phyloP scores from a whole-genome alignment of 2,113 vertebrate genomes.

The Bostrychus sinensis region DNA sequence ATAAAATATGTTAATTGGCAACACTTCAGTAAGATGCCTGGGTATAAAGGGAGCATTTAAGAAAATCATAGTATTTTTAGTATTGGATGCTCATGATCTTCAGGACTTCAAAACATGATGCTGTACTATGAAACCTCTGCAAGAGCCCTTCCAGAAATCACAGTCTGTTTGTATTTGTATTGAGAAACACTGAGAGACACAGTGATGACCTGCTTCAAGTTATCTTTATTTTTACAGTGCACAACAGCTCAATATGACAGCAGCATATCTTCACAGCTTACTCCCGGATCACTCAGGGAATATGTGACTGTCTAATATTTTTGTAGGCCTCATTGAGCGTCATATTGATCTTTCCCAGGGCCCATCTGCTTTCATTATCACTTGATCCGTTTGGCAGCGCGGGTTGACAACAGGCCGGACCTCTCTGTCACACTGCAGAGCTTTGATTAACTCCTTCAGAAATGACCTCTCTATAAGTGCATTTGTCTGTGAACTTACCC shows the following conservation, averaged over 20 bases:
- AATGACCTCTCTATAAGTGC: constrained; percentile 27
- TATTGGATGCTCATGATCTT: too few relatives aligned
- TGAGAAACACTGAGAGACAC: too few relatives aligned
- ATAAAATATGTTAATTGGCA: too few relatives aligned
- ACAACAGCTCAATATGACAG: constrained; percentile 62
- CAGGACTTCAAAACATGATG: too few relatives aligned
- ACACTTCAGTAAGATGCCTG: too few relatives aligned
- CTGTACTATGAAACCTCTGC: too few relatives aligned
- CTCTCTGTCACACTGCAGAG: constrained; percentile 39
- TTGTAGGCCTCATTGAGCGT: constrained; percentile 44
- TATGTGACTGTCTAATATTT: constrained; percentile 57
- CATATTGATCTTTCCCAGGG: constrained; percentile 56
- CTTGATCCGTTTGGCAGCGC: constrained; percentile 48
- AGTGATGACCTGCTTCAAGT: too few relatives aligned
- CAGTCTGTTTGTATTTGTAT: too few relatives aligned
- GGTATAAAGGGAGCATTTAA: too few relatives aligned
- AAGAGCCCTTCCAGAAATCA: too few relatives aligned
- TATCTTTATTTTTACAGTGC: constrained; percentile 53
- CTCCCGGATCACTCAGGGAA: constrained; percentile 67
- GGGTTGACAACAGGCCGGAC: constrained; percentile 19
- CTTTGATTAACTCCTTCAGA: constrained; percentile 53
- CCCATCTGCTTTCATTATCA: constrained; percentile 67
- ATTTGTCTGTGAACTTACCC: constrained; percentile 12
- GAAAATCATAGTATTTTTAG: too few relatives aligned
- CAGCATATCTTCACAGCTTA: constrained; percentile 61